These are phyloP conservation scores for Nerophis lumbriciformis DNA, from an alignment of 2,113 vertebrate species.

Conservation along the genomic window DNA sequence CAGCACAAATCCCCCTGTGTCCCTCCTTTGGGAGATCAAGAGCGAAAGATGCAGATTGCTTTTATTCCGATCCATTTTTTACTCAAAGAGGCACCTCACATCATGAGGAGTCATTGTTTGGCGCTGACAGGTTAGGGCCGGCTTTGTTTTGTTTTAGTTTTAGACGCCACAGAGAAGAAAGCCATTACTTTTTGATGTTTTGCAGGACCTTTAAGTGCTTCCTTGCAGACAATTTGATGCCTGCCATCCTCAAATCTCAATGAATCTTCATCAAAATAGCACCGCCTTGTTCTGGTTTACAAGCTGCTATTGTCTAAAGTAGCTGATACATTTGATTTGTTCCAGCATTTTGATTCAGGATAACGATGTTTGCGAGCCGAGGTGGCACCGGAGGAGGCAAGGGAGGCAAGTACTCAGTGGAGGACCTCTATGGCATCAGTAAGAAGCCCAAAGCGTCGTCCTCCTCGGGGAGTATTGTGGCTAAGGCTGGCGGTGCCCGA, in stretches of 20 bases:
- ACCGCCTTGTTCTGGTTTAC: conserved; percentile 44
- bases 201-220: conserved; percentile 38
- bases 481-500: conserved; percentile 39
- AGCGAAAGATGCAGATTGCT: conserved; percentile 57
- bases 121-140: conserved; percentile 39
- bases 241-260: conserved; percentile 49
- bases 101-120: conserved; percentile 45
- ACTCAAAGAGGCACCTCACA: conserved; percentile 50
- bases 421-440: conserved; percentile 77
- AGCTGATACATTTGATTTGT: conserved; percentile 29
- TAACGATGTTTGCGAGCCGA: conserved; percentile 71
- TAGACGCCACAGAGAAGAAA: conserved; percentile 40
- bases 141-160: conserved; percentile 57
- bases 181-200: conserved; percentile 47
- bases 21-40: conserved; percentile 64
- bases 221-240: conserved; percentile 42
- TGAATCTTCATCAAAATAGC: conserved; percentile 53
- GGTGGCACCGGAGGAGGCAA: conserved; percentile 64
- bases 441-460: conserved; percentile 73
- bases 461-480: conserved; percentile 45
- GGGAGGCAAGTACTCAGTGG: conserved; percentile 74
- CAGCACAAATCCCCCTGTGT: conserved; percentile 67
- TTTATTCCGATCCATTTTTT: conserved; percentile 34
- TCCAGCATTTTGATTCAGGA: conserved; percentile 16
- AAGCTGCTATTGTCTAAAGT: conserved; percentile 21